Conservation (phyloP, 2,888 invertebrate species). For the Toxonevra muliebris region DNA sequence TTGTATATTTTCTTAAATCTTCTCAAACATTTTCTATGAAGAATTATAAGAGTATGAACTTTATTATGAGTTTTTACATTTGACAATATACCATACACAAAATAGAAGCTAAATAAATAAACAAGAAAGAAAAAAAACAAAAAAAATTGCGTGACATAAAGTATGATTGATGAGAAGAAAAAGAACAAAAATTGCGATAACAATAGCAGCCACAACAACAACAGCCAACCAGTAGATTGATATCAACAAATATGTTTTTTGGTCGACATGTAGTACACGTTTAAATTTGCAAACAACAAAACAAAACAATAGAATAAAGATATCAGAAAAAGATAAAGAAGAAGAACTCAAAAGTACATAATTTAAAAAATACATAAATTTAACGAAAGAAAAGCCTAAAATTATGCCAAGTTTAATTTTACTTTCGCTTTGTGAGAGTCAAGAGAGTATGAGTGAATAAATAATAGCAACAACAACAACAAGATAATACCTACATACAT, state of each 20-base stretch:
- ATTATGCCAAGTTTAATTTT: slow-evolving; percentile 12
- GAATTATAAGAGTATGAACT: too few species aligned
- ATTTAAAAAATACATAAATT: not conserved
- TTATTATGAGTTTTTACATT: too few species aligned
- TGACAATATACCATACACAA: too few species aligned
- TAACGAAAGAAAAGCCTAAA: slow-evolving; percentile 14
- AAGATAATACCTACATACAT: slow-evolving; percentile 10
- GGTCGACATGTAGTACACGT: not conserved
- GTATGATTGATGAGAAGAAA: not conserved
- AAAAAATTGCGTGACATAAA: not conserved
- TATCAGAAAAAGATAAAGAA: not conserved
- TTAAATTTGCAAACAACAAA: not conserved
- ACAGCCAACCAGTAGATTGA: not conserved
- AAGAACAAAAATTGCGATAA: not conserved
- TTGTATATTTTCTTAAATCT: too few species aligned
- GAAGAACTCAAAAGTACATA: not conserved
- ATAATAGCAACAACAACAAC: slow-evolving; percentile 25
- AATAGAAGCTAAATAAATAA: too few species aligned
- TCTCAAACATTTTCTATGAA: too few species aligned
- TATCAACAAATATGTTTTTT: not conserved
- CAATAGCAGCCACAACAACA: slow-evolving; percentile 2
- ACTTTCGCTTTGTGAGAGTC: not conserved
- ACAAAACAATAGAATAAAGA: not conserved
- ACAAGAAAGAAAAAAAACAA: not conserved
- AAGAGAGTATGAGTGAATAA: not conserved